phyloP scores from a whole-genome alignment of 1,140 invertebrate genomes.

The Pteromalus puparum region DNA sequence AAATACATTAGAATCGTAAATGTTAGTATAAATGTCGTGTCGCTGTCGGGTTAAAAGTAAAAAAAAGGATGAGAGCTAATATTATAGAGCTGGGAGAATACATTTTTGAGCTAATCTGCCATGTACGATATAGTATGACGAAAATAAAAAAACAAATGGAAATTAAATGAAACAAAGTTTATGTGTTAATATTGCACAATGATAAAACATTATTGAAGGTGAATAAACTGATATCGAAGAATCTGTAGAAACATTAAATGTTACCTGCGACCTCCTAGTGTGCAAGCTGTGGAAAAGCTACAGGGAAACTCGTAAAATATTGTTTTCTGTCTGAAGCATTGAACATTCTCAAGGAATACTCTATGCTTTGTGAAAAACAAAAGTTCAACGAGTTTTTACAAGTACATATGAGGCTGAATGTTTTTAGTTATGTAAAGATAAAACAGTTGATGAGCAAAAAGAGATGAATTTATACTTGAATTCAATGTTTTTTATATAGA shows the following conservation, averaged over 20 bases:
- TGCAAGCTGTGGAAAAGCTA: conserved; percentile 38
- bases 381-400: conserved; percentile 26
- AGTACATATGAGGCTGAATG: not conserved
- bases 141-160: not conserved
- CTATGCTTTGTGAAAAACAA: not conserved
- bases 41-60: conserved; percentile 2
- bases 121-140: not conserved
- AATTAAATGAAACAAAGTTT: too few species aligned
- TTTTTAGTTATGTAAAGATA: not conserved
- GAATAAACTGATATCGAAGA: not conserved
- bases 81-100: not conserved
- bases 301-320: conserved; percentile 28
- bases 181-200: not conserved
- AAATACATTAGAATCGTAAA: not conserved
- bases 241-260: conserved; percentile 7
- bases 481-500: not conserved
- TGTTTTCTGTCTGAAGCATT: not conserved
- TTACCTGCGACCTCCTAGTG: conserved; percentile 34
- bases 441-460: not conserved
- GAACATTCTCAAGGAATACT: not conserved
- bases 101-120: not conserved
- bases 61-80: not conserved
- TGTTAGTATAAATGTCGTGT: not conserved
- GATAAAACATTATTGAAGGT: not conserved
- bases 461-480: not conserved